phyloP scores from a whole-genome alignment of 2,113 vertebrate species.

The Montifringilla adamsi region DNA sequence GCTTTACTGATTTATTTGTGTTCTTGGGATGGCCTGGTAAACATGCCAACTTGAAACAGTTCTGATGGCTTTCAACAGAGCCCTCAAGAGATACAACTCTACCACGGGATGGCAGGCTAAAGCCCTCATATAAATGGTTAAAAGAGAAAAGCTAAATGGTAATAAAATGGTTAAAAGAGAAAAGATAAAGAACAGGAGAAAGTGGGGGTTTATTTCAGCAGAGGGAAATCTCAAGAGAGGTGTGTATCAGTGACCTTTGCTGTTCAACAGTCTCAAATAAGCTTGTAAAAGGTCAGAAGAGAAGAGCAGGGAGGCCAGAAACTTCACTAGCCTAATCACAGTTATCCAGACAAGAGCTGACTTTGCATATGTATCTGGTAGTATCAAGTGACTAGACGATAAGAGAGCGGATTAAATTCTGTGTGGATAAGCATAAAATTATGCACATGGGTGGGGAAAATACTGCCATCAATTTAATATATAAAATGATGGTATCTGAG shows the following conservation, averaged over 20 bases:
- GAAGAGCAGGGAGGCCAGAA: not conserved
- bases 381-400: not conserved
- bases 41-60: not conserved
- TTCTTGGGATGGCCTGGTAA: not conserved
- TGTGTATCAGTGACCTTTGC: not conserved
- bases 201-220: not conserved
- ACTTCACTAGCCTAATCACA: not conserved
- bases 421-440: not conserved
- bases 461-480: accelerated
- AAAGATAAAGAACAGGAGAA: not conserved
- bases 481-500: not conserved
- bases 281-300: not conserved
- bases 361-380: not conserved
- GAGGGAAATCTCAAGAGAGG: not conserved
- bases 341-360: not conserved
- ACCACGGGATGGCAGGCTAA: not conserved
- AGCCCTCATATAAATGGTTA: not conserved
- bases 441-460: not conserved
- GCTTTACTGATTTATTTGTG: not conserved
- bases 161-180: not conserved
- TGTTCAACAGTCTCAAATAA: not conserved
- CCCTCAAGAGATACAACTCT: not conserved
- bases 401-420: not conserved
- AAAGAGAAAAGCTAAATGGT: not conserved
- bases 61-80: not conserved